Evolutionary conservation across 2,888 invertebrate genomes (phyloP), one percentile per base, ranked within the genome.

Genomic region (Chironomus riparius): DNA sequence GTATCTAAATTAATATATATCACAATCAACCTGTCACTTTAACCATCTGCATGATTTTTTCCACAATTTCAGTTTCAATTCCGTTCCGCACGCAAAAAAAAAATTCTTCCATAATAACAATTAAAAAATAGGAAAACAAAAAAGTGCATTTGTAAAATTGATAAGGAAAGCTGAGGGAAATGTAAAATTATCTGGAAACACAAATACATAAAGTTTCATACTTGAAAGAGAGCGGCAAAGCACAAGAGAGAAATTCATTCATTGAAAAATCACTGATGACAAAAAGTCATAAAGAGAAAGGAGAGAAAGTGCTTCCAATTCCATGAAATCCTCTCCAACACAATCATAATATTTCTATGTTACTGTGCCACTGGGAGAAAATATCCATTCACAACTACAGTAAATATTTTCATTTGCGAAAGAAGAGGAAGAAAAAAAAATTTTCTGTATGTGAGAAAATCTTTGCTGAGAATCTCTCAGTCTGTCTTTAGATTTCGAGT

Each of bases 401-500:
- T 22, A 22, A 13, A 22, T 18, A 18, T 21, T 24, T 18, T 21
- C 21, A 65, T 65, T 24, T 21, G 10, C 13, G 7, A 22, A 65
- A 24, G 24, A 65, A 22, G 21, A 65, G 65, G 21, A 65, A 65
- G 65, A 24, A 65, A 24, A n/a, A n/a, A 24, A 4, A 24, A 24
- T 24, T 65, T 65, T 18, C n/a, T 56, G 18, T 56, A 56, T 56
- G 6, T 56, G 18, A 15, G 56, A 18, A 15, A 7, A 18, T 56
- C 18, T 56, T 18, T 56, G 15, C 18, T 18, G 56, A 38, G 38
- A 38, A 38, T 38, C 56, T 56, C 65, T 65, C 65, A 65, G 65
- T 65, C 65, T 74, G 65, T 68, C 62, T 47, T 74, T 68, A 47
- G 74, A 74, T 74, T 68, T 74, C 68, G 22, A 65, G 62, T 74